Evolutionary conservation across 2,113 vertebrate genomes (phyloP), one percentile per base, ranked within the genome.

Genomic region (Lophius piscatorius): DNA sequence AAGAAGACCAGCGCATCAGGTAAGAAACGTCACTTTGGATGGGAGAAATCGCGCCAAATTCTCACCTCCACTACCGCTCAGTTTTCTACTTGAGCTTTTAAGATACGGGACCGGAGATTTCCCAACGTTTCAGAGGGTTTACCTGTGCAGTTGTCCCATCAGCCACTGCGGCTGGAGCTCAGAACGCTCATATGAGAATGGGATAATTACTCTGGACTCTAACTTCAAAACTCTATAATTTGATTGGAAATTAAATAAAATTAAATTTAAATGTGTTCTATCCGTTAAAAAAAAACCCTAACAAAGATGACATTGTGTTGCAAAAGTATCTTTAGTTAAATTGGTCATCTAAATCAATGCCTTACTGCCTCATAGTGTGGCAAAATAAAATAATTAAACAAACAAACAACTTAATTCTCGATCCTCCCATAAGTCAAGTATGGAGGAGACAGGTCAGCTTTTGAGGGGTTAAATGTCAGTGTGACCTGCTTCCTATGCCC

Each of bases 1-100:
- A 88, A 61, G 45, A 95, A 91, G 87, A 57, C 85, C 36, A 46
- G 65, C 4, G 80, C 72, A 21, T 34, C 87, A 81, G 94, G 95
- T 94, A 85, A 72, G 82, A 31, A 23, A 29, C 64, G 61, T 44
- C 45, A 54, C 62, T 72, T 59, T 51, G 28, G 17, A 11, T 46
- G 39, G 12, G 47, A 35, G 23, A 49, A 38, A 64, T 51, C 59
- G 55, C 42, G 52, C 56, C 40, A 55, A 52, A 52, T 56, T 54
- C 26, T 39, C 24, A 40, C 51, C 6, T 38, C 8, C 9, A 52
- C n/a, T n/a, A n/a, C n/a, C n/a, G n/a, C n/a, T n/a, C n/a, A n/a
- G n/a, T n/a, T n/a, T n/a, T n/a, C n/a, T n/a, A n/a, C n/a, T n/a
- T n/a, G n/a, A n/a, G n/a, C 33, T 40, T 61, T 35, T 42, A 7